phyloP scores from a whole-genome alignment of 2,888 invertebrate genomes.

The Linnaemya vulpina region DNA sequence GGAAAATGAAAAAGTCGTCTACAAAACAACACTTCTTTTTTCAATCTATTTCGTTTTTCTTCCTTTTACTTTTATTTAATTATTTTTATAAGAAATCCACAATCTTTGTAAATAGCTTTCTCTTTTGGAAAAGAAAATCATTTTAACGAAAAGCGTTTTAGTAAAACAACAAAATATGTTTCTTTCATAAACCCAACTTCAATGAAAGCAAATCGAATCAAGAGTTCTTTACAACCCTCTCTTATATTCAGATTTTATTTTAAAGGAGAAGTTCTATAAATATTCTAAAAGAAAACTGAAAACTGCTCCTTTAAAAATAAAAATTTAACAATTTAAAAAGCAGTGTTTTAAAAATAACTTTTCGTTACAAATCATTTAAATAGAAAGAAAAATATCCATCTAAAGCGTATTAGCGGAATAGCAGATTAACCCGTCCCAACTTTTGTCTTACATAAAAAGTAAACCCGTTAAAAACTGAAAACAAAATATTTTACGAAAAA shows the following conservation, averaged over 20 bases:
- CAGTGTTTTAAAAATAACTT: conserved; percentile 19
- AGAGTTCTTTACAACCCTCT: conserved; percentile 22
- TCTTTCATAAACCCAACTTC: conserved; percentile 41
- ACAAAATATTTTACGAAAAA: conserved; percentile 53
- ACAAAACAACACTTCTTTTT: conserved; percentile 67
- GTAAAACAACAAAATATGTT: conserved; percentile 33
- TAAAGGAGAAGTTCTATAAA: neutral
- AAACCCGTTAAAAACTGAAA: conserved; percentile 55
- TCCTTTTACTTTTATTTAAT: conserved; percentile 19
- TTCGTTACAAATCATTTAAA: conserved; percentile 46
- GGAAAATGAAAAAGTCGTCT: conserved; percentile 52
- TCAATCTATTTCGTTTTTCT: conserved; percentile 1
- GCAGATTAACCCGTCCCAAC: conserved; percentile 83
- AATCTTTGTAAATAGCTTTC: conserved; percentile 71
- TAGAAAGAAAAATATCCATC: conserved; percentile 40
- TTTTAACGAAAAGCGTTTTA: conserved; percentile 61
- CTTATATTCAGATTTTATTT: neutral
- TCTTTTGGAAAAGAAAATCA: conserved; percentile 34
- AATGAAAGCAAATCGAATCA: conserved; percentile 29
- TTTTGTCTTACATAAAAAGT: conserved; percentile 75
- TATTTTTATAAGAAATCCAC: conserved; percentile 38
- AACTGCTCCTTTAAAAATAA: conserved; percentile 1
- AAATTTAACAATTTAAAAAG: conserved; percentile 19
- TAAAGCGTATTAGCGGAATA: conserved; percentile 82
- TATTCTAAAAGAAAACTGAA: neutral